Percentiles rank a stretch among this genome's conserved stretches.
phyloP scores from a whole-genome alignment of 2,888 invertebrate species.

The Pelosia muscerda region DNA sequence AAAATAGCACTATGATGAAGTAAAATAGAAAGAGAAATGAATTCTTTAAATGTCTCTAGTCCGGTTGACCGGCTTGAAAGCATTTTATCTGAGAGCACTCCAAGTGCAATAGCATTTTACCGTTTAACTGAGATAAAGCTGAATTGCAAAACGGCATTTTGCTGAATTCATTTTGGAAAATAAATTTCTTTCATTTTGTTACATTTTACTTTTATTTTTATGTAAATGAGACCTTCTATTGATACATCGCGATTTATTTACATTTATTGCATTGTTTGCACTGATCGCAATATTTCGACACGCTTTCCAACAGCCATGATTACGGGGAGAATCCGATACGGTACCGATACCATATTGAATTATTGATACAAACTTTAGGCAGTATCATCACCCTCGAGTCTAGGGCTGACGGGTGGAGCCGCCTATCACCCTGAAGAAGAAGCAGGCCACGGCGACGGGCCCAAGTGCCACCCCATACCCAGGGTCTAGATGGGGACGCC shows the following conservation, averaged over 20 bases:
- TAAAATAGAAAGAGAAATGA: slow-evolving; percentile 67
- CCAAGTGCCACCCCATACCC: too few species aligned
- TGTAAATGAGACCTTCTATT: background rate
- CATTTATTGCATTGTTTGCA: background rate
- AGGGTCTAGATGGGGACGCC: too few species aligned
- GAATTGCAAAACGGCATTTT: slow-evolving; percentile 44
- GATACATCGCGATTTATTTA: background rate
- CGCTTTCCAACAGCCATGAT: background rate
- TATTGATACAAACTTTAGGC: too few species aligned
- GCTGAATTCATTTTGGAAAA: slow-evolving; percentile 42
- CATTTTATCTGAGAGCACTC: slow-evolving; percentile 40
- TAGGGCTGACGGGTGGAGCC: too few species aligned
- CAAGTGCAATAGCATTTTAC: slow-evolving; percentile 44
- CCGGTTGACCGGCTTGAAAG: slow-evolving; percentile 43
- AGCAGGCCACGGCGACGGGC: too few species aligned
- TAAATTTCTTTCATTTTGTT: background rate
- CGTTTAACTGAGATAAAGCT: slow-evolving; percentile 35
- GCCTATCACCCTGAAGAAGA: too few species aligned
- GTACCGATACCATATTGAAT: background rate
- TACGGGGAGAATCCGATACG: background rate
- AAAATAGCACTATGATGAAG: slow-evolving; percentile 18
- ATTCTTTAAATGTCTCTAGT: slow-evolving; percentile 61
- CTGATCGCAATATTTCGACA: background rate
- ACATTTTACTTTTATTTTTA: background rate
- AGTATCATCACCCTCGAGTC: too few species aligned